Evolutionary conservation across 1,140 invertebrate genomes (phyloP).

Genomic region (Cyrtorhinus lividipennis): DNA sequence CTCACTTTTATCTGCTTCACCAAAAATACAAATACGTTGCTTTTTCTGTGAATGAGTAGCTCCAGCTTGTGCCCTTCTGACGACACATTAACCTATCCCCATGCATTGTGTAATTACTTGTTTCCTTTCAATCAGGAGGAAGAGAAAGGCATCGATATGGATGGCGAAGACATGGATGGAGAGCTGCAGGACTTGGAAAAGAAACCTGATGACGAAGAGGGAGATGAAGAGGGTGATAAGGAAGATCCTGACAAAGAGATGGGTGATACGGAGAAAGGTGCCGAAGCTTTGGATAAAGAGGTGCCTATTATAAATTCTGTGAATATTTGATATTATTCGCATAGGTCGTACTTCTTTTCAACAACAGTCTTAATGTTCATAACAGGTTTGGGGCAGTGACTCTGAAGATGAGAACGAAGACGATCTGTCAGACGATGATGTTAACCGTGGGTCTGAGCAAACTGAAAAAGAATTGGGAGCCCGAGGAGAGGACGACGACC

Average conservation of each 20-base stretch:
- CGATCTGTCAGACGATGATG: conserved; percentile 44
- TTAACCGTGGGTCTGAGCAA: conserved; percentile 30
- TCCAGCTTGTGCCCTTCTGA: no score
- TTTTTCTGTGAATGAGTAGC: no score
- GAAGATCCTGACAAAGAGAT: conserved; percentile 83
- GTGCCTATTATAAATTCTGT: conserved; percentile 22
- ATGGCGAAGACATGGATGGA: conserved; percentile 79
- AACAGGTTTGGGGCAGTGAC: conserved; percentile 65
- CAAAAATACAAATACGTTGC: background rate
- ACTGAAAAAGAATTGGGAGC: conserved; percentile 39
- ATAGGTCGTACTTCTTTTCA: background rate
- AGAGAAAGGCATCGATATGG: conserved; percentile 89
- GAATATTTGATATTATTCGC: background rate
- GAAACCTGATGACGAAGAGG: conserved; percentile 44
- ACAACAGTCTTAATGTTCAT: background rate
- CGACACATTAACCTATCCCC: no score
- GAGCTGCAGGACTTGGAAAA: conserved; percentile 69
- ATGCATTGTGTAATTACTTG: no score
- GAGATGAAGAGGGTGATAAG: conserved; percentile 45
- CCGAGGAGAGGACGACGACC: conserved; percentile 36
- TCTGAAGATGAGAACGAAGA: conserved; percentile 52
- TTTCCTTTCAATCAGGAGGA: conserved; percentile 47
- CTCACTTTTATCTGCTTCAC: no score
- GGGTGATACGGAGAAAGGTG: conserved; percentile 76
- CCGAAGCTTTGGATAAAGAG: conserved; percentile 53